Evolutionary conservation across 1,140 invertebrate genomes (phyloP).

Genomic region (Meloidogyne floridensis): DNA sequence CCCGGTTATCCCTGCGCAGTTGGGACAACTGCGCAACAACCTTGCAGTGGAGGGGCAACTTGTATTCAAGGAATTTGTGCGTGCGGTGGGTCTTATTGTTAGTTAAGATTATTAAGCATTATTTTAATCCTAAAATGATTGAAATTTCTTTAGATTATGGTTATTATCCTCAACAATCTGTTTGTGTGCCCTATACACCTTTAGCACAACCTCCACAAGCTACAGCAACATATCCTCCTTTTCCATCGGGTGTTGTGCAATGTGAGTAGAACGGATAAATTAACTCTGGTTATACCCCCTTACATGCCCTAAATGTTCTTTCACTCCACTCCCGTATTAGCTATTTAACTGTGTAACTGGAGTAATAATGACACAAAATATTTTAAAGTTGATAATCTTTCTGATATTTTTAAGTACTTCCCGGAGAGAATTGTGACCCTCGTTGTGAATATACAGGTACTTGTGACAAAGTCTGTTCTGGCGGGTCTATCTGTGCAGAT

Average conservation of each 20-base stretch:
- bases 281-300: neutral
- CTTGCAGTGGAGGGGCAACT: slow-evolving; percentile 38
- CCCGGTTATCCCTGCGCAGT: slow-evolving; percentile 24
- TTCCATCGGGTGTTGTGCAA: slow-evolving; percentile 33
- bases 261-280: slow-evolving; percentile 2
- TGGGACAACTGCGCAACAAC: slow-evolving; percentile 23
- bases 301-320: no score
- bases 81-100: slow-evolving; percentile 30
- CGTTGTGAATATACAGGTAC: slow-evolving; percentile 47
- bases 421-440: slow-evolving; percentile 50
- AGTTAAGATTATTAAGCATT: neutral
- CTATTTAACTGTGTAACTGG: neutral
- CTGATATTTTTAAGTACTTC: slow-evolving; percentile 29
- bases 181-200: slow-evolving; percentile 24
- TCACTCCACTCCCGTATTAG: no score
- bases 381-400: neutral
- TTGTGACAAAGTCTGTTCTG: slow-evolving; percentile 38
- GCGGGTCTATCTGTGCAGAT: slow-evolving; percentile 47
- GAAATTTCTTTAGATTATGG: neutral
- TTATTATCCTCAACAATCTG: slow-evolving; percentile 7
- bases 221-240: slow-evolving; percentile 18
- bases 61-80: slow-evolving; percentile 52
- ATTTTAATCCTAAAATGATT: neutral
- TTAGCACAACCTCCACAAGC: slow-evolving; percentile 9
- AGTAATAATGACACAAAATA: neutral